phyloP scores from a whole-genome alignment of 2,113 vertebrate genomes.

The Brachypodius melanocephalos region DNA sequence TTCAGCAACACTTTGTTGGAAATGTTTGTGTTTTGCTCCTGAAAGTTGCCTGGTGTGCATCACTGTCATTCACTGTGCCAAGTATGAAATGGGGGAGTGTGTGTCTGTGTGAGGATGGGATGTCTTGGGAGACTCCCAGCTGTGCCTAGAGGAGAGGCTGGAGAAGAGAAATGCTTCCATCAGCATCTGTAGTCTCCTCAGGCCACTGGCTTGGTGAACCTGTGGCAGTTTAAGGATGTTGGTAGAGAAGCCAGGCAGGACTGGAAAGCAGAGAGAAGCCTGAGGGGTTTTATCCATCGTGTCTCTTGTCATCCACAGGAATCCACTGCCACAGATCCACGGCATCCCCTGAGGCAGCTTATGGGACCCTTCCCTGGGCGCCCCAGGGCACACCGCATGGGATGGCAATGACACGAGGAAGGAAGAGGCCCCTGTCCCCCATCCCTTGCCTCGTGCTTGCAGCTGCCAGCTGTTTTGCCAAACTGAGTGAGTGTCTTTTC shows the following conservation, averaged over 20 bases:
- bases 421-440: constrained; percentile 9
- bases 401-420: constrained; percentile 43
- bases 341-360: constrained; percentile 44
- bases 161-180: not conserved
- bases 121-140: not conserved
- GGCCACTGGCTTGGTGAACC: not conserved
- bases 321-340: not conserved
- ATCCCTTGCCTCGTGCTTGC: constrained; percentile 64
- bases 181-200: not conserved
- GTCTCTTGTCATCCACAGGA: not conserved
- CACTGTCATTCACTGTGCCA: not conserved
- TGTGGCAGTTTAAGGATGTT: not conserved
- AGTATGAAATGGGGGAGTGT: not conserved
- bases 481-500: constrained; percentile 66
- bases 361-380: constrained; percentile 62
- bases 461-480: constrained; percentile 50
- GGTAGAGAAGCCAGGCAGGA: not conserved
- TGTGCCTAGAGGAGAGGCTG: not conserved
- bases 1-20: not conserved
- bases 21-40: not conserved
- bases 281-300: not conserved
- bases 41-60: not conserved
- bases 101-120: not conserved
- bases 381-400: constrained; percentile 32
- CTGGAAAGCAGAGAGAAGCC: not conserved